phyloP scores from a whole-genome alignment of 2,888 invertebrate genomes.

The Lumbricus terrestris region DNA sequence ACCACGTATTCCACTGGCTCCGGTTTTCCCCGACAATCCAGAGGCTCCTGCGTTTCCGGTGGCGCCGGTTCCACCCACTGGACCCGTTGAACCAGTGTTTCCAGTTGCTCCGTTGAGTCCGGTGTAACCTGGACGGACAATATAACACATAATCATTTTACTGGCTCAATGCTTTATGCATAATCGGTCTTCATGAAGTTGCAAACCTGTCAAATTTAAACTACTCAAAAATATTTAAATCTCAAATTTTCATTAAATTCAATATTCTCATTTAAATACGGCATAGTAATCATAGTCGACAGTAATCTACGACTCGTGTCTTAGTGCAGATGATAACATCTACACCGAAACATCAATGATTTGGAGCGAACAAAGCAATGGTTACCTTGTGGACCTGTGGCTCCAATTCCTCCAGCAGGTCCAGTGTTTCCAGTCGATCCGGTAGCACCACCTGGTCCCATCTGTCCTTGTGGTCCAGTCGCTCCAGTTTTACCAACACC shows the following conservation, averaged over 20 bases:
- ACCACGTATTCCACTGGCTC: slow-evolving; percentile 18
- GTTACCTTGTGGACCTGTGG: slow-evolving; percentile 16
- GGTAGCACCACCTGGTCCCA: slow-evolving; percentile 22
- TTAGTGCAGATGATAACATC: background rate
- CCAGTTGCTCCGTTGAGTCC: slow-evolving; percentile 61
- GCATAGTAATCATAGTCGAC: too few relatives aligned
- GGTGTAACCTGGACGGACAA: slow-evolving; percentile 63
- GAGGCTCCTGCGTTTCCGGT: slow-evolving; percentile 21
- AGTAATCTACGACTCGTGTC: too few relatives aligned
- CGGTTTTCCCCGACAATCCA: slow-evolving; percentile 18
- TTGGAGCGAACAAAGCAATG: background rate
- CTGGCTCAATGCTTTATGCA: too few relatives aligned
- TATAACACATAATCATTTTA: background rate
- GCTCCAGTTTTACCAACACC: background rate
- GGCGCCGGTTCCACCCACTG: background rate
- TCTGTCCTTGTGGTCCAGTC: slow-evolving; percentile 18
- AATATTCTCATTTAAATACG: too few relatives aligned
- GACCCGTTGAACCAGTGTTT: slow-evolving; percentile 49
- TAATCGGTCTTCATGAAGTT: too few relatives aligned
- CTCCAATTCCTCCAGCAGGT: slow-evolving; percentile 13
- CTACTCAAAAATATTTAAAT: too few relatives aligned
- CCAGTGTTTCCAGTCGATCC: slow-evolving; percentile 20
- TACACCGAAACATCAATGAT: too few relatives aligned
- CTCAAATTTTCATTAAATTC: too few relatives aligned
- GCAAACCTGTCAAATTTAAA: too few relatives aligned